phyloP scores from a whole-genome alignment of 2,888 invertebrate species.

The Masnerella sp. region DNA sequence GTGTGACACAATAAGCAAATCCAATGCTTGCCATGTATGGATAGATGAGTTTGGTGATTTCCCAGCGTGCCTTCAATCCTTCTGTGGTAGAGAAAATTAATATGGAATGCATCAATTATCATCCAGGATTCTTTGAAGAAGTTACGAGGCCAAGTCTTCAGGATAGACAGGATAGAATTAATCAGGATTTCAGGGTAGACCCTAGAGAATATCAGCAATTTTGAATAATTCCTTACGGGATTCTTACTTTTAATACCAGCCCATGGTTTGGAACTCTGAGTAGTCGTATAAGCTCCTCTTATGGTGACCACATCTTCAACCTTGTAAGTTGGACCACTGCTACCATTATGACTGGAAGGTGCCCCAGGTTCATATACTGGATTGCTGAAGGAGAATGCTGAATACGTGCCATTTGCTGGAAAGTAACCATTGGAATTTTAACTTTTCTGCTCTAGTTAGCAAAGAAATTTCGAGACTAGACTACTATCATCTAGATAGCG shows the following conservation, averaged over 20 bases:
- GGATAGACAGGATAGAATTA: no score
- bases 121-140: no score
- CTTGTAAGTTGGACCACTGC: conserved; percentile 82
- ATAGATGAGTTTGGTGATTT: conserved; percentile 90
- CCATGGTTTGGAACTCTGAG: conserved; percentile 78
- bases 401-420: conserved; percentile 78
- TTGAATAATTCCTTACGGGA: no score
- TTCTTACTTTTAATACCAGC: conserved; percentile 79
- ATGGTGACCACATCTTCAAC: conserved; percentile 87
- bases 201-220: no score
- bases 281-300: conserved; percentile 77
- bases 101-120: neutral
- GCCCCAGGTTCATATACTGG: conserved; percentile 89
- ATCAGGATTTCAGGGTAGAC: no score
- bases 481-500: no score
- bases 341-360: conserved; percentile 77
- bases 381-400: conserved; percentile 88
- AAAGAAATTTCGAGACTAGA: neutral
- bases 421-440: neutral
- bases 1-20: conserved; percentile 92
- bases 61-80: conserved; percentile 85
- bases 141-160: no score
- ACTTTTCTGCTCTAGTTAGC: no score
- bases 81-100: conserved; percentile 78
- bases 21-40: conserved; percentile 95